Percentiles rank a stretch among this genome's conserved stretches.
Evolutionary conservation across 2,888 invertebrate species (phyloP).

Genomic region (Germaria angustata): DNA sequence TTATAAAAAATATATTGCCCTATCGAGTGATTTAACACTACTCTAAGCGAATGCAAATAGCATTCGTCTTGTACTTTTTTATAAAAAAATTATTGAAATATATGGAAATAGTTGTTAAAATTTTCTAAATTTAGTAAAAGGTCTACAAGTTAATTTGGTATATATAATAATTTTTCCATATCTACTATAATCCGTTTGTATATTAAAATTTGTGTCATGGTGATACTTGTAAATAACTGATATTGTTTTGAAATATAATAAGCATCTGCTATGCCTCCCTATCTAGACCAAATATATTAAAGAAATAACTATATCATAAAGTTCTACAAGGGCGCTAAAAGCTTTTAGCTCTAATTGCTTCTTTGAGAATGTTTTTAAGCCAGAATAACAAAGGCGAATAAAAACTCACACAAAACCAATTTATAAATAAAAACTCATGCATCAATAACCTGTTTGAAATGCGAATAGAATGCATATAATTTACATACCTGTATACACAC

Average conservation of each 20-base stretch:
- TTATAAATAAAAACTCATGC: constrained; percentile 6
- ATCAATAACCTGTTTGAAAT: not conserved
- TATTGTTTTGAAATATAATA: constrained; percentile 21
- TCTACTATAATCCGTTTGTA: too few relatives aligned
- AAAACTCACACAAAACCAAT: not conserved
- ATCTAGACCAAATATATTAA: not conserved
- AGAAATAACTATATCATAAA: not conserved
- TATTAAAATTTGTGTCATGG: constrained; percentile 22
- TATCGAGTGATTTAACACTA: too few relatives aligned
- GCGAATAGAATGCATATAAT: not conserved
- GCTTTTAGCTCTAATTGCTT: constrained; percentile 51
- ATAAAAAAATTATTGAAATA: too few relatives aligned
- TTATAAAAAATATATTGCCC: too few relatives aligned
- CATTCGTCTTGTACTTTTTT: too few relatives aligned
- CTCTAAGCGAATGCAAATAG: too few relatives aligned
- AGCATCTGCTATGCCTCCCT: not conserved
- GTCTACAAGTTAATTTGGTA: too few relatives aligned
- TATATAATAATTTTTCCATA: too few relatives aligned
- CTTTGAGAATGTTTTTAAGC: constrained; percentile 10
- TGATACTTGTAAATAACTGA: not conserved
- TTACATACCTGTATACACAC: not conserved
- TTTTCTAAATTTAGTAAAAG: too few relatives aligned
- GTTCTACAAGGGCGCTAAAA: not conserved
- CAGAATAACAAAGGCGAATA: not conserved
- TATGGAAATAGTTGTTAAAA: too few relatives aligned